Conservation (phyloP, 35 echinoderm and acorn worm species). For the Holothuria glaberrima region DNA sequence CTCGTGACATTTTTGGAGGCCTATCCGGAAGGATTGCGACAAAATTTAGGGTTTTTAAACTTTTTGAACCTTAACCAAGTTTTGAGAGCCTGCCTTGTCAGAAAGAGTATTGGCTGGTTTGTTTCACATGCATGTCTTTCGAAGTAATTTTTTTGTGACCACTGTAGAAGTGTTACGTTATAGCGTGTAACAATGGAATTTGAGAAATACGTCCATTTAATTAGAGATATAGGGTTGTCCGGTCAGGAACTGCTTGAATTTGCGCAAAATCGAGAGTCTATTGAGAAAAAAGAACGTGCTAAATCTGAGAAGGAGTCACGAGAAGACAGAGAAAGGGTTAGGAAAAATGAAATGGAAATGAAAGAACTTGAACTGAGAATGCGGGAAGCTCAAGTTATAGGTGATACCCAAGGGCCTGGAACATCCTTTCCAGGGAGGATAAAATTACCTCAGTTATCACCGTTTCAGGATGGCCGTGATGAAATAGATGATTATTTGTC, state of each 20-base stretch:
- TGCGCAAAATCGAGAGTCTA: not conserved
- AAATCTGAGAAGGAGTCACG: too few relatives aligned
- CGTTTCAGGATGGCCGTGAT: constrained; percentile 58
- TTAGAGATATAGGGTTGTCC: not conserved
- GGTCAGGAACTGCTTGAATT: not conserved
- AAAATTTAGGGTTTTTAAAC: too few relatives aligned
- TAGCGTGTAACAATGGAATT: not conserved
- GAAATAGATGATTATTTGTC: constrained; percentile 55
- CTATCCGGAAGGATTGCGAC: too few relatives aligned
- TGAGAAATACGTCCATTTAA: not conserved
- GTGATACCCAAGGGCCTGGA: not conserved
- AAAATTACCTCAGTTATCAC: constrained; percentile 20
- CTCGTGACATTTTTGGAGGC: too few relatives aligned
- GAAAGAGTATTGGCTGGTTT: too few relatives aligned
- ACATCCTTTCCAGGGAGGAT: not conserved
- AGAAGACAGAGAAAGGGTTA: constrained; percentile 24
- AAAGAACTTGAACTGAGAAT: constrained; percentile 3
- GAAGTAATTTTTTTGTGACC: too few relatives aligned
- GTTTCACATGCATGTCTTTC: too few relatives aligned
- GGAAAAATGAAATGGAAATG: constrained; percentile 32
- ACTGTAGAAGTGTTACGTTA: too few relatives aligned
- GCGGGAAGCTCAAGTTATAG: not conserved
- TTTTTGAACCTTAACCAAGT: too few relatives aligned
- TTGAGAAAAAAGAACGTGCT: too few relatives aligned
- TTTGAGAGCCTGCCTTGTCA: too few relatives aligned